phyloP scores from a whole-genome alignment of 2,113 vertebrate species.

The Xenus cinereus region DNA sequence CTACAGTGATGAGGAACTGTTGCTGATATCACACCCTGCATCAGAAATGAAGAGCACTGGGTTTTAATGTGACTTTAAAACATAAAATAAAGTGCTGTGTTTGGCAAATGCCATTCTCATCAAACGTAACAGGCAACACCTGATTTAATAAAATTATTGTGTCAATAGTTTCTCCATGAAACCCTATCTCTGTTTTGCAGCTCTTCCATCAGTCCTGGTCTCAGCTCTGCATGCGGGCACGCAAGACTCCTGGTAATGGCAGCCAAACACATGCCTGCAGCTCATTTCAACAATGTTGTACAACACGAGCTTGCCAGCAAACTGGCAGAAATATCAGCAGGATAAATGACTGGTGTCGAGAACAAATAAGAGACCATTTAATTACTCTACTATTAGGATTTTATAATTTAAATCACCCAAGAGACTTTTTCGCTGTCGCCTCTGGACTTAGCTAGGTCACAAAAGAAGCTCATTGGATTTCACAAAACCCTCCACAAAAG shows the following conservation, averaged over 20 bases:
- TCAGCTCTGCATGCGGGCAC: accelerated
- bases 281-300: background rate
- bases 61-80: background rate
- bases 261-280: background rate
- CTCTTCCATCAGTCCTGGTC: background rate
- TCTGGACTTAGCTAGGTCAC: background rate
- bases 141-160: background rate
- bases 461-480: background rate
- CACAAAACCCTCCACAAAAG: background rate
- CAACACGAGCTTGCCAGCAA: constrained; percentile 15
- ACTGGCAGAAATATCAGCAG: background rate
- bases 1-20: background rate
- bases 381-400: background rate
- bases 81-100: background rate
- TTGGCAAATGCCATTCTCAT: background rate
- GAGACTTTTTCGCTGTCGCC: background rate
- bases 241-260: background rate
- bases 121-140: background rate
- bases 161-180: background rate
- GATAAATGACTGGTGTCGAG: background rate
- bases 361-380: background rate
- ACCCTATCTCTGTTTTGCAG: background rate
- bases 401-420: background rate
- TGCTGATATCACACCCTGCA: background rate
- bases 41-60: background rate